phyloP scores from a whole-genome alignment of 2,113 vertebrate genomes.

The Anguilla rostrata region DNA sequence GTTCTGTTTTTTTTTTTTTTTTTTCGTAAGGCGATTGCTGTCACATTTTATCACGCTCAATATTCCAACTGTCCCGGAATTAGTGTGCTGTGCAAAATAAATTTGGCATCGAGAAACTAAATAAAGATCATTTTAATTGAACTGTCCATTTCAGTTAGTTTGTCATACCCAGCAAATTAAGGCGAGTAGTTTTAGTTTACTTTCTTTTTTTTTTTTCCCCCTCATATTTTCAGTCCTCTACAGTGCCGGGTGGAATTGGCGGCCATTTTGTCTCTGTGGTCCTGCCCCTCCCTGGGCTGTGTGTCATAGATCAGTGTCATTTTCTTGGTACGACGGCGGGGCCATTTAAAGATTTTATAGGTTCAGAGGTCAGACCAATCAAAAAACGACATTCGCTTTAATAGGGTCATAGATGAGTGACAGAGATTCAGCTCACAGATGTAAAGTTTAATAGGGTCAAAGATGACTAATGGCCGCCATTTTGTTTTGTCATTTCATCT shows the following conservation, averaged over 20 bases:
- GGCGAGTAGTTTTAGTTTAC: not conserved
- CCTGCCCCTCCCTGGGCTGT: not conserved
- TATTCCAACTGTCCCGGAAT: no score
- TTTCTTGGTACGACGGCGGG: not conserved
- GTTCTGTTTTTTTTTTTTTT: no score
- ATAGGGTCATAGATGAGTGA: not conserved
- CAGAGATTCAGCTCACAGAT: not conserved
- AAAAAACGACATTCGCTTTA: not conserved
- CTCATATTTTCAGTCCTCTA: no score
- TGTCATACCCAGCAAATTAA: not conserved
- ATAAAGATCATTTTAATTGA: not conserved
- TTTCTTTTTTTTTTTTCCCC: not conserved
- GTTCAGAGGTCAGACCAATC: not conserved
- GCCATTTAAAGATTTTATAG: constrained; percentile 14
- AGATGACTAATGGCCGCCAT: not conserved
- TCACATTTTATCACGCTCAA: no score
- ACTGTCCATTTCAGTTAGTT: not conserved
- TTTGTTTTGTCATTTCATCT: not conserved
- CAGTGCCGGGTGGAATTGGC: no score
- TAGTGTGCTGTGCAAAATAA: not conserved
- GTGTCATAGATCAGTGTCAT: not conserved
- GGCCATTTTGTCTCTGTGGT: not conserved
- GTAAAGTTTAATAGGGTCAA: not conserved
- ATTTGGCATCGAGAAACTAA: not conserved
- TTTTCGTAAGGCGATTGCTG: no score